phyloP scores from a whole-genome alignment of 1,140 invertebrate species.

The Parasteatoda tepidariorum region DNA sequence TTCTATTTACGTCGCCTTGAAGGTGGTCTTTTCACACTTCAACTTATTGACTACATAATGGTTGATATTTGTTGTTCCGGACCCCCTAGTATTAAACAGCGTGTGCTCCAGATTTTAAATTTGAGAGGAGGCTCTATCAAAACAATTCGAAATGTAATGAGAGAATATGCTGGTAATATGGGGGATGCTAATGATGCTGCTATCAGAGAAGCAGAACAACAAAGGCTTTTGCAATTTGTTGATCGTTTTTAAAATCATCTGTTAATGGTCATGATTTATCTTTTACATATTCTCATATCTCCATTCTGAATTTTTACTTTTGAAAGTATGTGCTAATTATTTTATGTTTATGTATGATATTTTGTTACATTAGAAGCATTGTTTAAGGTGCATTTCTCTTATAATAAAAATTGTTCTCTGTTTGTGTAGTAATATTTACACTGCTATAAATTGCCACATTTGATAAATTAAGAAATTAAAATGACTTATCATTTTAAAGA shows the following conservation, averaged over 20 bases:
- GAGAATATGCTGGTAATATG: conserved; percentile 95
- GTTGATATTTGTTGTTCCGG: conserved; percentile 84
- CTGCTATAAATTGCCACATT: no score
- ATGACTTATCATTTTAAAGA: no score
- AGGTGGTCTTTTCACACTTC: conserved; percentile 93
- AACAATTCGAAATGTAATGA: conserved; percentile 94
- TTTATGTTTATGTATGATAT: no score
- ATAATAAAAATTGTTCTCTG: no score
- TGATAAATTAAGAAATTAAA: no score
- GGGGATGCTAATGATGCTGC: conserved; percentile 87
- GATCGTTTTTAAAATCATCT: conserved; percentile 97
- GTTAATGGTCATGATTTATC: no score
- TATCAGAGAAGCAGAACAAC: conserved; percentile 87
- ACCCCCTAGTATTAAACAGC: conserved; percentile 79
- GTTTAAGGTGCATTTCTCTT: no score
- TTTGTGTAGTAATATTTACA: no score
- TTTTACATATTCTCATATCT: no score
- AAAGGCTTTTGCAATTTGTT: conserved; percentile 90
- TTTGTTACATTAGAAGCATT: no score
- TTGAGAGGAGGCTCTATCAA: conserved; percentile 90
- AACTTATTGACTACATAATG: conserved; percentile 95
- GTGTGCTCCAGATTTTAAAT: conserved; percentile 89
- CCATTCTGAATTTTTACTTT: no score
- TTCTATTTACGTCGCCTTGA: conserved; percentile 90
- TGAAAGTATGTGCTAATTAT: no score